Conservation (phyloP, 2,113 vertebrate species). For the Solenodon paradoxus region DNA sequence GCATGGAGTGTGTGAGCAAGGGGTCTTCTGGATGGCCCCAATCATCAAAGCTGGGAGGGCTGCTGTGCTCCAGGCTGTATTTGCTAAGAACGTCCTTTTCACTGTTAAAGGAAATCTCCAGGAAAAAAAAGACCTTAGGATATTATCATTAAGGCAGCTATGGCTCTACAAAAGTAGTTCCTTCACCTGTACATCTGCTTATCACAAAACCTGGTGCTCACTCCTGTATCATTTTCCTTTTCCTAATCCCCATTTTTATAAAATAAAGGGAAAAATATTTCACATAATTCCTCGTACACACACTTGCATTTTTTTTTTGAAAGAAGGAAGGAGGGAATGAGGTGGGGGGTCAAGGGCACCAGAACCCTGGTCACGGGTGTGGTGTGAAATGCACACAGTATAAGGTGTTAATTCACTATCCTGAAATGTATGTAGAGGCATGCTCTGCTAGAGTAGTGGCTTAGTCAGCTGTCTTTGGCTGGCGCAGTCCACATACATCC, state of each 20-base stretch:
- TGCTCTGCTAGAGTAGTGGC: too few relatives aligned
- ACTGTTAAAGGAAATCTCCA: not conserved
- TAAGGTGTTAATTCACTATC: too few relatives aligned
- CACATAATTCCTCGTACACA: not conserved
- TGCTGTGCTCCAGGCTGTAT: not conserved
- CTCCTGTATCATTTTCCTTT: not conserved
- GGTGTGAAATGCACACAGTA: too few relatives aligned
- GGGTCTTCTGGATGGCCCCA: too few relatives aligned
- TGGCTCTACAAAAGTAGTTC: not conserved
- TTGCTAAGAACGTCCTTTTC: not conserved
- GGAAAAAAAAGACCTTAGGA: not conserved
- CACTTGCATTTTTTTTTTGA: not conserved
- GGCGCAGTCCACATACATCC: too few relatives aligned
- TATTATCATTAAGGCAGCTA: not conserved
- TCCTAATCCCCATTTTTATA: not conserved
- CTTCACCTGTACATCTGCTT: not conserved
- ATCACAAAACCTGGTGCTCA: not conserved
- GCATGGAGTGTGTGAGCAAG: too few relatives aligned
- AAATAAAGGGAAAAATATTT: slow-evolving; percentile 1
- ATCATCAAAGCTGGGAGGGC: not conserved
- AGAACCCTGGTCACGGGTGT: too few relatives aligned
- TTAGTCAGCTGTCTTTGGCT: too few relatives aligned
- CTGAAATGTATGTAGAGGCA: too few relatives aligned
- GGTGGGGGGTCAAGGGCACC: too few relatives aligned
- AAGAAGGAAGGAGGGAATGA: too few relatives aligned